Evolutionary conservation across 2,888 invertebrate species (phyloP), one percentile per base, ranked within the genome.

Genomic region (Drosophila melanocephala): DNA sequence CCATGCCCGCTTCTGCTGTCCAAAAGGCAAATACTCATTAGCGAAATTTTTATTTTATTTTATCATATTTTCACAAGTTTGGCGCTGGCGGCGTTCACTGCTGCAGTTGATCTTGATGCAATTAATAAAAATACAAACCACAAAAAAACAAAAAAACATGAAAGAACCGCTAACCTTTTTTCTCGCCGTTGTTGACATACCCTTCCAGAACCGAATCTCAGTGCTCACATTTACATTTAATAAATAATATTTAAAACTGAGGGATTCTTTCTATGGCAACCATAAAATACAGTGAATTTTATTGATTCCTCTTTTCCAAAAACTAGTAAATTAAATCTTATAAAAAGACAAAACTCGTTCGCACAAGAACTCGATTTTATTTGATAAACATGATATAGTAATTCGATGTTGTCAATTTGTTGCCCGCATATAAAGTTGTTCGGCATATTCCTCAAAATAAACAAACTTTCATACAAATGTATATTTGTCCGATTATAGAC

Each of bases 91-190:
- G 86, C 89, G 61, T 67, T 72, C 69, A 22, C 68, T 64, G 67
- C 61, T 56, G 67, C 69, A 62, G 80, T 72, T 85, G 87, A 92
- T 92, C 92, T 92, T 92, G 92, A 92, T 92, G 92, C 92, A 92
- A 91, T 92, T 92, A 92, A 91, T 91, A 90, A 87, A 81, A 66
- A 72, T 47, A 47, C 26, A 5, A 47, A 47, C 9, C 9, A 64
- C 30, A 58, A 51, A 44, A 60, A 53, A 56, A 64, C 39, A 56
- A 61, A 28, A 47, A 37, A 50, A 56, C 12, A 4, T 19, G 7
- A 19, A 26, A 35, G 26, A 55, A 55, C 10, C 10, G 35, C 3
- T 2, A 26, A 26, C 16, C 0, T 19, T 26, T 26, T 28, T 10
- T 28, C 37, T 28, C 28, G 12, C 37, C 57, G 39, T 39, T n/a